phyloP scores from a whole-genome alignment of 1,140 invertebrate genomes.

The Ostrea denselamellosa region DNA sequence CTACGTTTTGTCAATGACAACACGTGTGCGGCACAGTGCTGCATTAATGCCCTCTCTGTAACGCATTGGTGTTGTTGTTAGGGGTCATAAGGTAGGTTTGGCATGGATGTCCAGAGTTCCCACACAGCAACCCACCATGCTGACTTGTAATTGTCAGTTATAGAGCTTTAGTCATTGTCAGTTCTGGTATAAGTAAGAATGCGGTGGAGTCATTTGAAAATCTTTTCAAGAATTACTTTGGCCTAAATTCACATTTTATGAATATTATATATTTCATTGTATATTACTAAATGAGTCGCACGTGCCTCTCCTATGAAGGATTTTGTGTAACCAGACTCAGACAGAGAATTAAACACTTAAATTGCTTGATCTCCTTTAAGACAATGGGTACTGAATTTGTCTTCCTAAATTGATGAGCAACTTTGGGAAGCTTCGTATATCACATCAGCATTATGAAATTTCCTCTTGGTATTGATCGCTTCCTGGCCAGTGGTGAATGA shows the following conservation, averaged over 20 bases:
- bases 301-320: no score
- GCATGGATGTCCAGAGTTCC: conserved; percentile 43
- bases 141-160: not conserved
- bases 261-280: no score
- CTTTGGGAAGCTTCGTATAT: not conserved
- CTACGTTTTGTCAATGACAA: conserved; percentile 46
- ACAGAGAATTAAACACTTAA: no score
- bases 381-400: no score
- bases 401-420: not conserved
- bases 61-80: not conserved
- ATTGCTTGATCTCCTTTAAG: no score
- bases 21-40: conserved; percentile 17
- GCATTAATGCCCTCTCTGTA: conserved; percentile 11
- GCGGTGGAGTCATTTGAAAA: not conserved
- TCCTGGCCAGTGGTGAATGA: not conserved
- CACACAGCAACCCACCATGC: conserved; percentile 14
- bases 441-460: not conserved
- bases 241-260: no score
- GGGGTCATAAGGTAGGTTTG: conserved; percentile 40
- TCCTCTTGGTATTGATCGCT: not conserved
- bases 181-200: no score
- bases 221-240: no score
- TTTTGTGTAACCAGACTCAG: no score
- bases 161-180: no score
- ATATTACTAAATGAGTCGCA: no score